Conservation (phyloP, 1,140 invertebrate species). For the Riptortus pedestris region DNA sequence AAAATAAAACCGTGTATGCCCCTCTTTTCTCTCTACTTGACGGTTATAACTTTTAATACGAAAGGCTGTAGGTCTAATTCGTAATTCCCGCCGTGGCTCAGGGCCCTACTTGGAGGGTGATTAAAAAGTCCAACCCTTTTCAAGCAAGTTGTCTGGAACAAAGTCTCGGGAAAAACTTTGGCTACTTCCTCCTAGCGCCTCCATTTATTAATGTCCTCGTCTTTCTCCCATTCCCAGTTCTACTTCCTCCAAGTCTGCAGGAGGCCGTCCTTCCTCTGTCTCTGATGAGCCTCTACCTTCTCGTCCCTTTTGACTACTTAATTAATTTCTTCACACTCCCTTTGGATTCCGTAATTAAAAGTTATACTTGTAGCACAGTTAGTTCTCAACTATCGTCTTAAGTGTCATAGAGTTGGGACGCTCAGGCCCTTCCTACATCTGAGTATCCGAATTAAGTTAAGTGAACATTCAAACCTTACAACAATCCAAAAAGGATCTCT, state of each 20-base stretch:
- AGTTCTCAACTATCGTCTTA: no score
- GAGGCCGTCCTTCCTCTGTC: background rate
- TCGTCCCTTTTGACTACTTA: no score
- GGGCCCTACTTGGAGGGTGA: background rate
- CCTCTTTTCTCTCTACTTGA: no score
- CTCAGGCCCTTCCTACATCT: no score
- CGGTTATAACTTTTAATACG: slow-evolving; percentile 8
- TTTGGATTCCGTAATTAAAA: no score
- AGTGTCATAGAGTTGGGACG: no score
- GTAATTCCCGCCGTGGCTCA: background rate
- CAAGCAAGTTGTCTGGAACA: background rate
- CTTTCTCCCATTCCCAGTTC: background rate
- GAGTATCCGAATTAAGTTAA: no score
- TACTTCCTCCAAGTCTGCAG: background rate
- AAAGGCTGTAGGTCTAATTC: background rate
- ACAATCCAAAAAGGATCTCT: background rate
- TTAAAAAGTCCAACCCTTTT: slow-evolving; percentile 2
- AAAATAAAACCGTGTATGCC: slow-evolving; percentile 9
- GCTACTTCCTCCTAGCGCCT: background rate
- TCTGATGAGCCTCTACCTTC: no score
- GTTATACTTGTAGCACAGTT: no score
- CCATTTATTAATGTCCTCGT: slow-evolving; percentile 4
- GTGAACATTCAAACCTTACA: no score
- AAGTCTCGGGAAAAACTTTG: slow-evolving; percentile 4
- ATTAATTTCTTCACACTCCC: no score